Conservation (phyloP, 2,797 vertebrate species). For the Coranthus polyacanthus region DNA sequence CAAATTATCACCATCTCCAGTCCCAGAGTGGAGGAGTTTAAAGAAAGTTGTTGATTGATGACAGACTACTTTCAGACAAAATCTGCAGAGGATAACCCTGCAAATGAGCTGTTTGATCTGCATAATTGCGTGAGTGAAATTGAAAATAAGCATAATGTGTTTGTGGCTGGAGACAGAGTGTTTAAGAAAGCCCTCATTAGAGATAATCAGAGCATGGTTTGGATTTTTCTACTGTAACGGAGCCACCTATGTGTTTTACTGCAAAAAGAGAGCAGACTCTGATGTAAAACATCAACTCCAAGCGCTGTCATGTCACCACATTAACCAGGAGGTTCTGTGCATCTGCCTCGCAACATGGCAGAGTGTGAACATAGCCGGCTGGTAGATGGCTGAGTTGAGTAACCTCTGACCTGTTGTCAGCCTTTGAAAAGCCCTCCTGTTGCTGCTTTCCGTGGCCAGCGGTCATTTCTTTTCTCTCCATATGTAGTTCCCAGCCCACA, state of each 20-base stretch:
- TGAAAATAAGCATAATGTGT: background rate
- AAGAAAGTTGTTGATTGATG: slow-evolving; percentile 20
- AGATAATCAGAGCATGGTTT: slow-evolving; percentile 6
- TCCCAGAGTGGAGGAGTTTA: background rate
- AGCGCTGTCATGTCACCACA: background rate
- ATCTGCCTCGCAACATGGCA: slow-evolving; percentile 21
- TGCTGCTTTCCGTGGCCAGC: slow-evolving; percentile 52
- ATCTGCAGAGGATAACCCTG: background rate
- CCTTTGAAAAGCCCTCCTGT: slow-evolving; percentile 62
- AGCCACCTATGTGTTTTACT: background rate
- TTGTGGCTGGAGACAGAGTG: slow-evolving; percentile 6
- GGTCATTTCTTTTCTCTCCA: slow-evolving; percentile 56
- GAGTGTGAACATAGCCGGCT: slow-evolving; percentile 45
- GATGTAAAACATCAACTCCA: background rate
- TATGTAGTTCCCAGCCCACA: slow-evolving; percentile 74
- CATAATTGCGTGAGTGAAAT: background rate
- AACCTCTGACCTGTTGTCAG: slow-evolving; percentile 74
- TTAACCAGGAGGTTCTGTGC: slow-evolving; percentile 1
- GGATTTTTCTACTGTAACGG: background rate
- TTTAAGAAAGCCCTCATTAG: slow-evolving; percentile 14
- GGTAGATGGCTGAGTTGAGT: slow-evolving; percentile 48
- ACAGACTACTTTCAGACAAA: slow-evolving; percentile 3
- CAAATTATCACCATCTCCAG: slow-evolving; percentile 54
- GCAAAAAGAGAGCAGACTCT: background rate
- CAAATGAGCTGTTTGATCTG: slow-evolving; percentile 27